These are phyloP conservation scores for Campopleginae sp. DNA, from an alignment of 2,888 invertebrate genomes.

Conservation along the genomic window DNA sequence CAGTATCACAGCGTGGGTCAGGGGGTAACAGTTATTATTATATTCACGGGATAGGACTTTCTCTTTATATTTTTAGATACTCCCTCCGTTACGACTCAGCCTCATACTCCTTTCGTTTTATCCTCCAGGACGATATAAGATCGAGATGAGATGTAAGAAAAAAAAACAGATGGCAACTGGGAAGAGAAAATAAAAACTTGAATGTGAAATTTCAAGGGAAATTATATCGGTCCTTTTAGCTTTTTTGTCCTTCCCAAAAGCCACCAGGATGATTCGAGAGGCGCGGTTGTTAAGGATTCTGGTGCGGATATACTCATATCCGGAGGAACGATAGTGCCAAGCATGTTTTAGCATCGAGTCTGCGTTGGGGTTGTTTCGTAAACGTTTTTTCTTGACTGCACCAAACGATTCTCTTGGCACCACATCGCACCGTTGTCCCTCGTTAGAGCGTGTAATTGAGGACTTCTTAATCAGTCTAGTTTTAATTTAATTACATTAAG, in stretches of 20 bases:
- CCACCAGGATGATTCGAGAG: not conserved
- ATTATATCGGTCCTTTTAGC: slow-evolving; percentile 11
- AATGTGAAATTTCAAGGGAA: slow-evolving; percentile 40
- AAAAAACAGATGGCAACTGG: slow-evolving; percentile 1
- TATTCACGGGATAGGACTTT: slow-evolving; percentile 53
- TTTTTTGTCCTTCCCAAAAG: slow-evolving; percentile 38
- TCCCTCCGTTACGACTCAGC: slow-evolving; percentile 11
- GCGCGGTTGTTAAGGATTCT: slow-evolving; percentile 9
- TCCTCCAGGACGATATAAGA: slow-evolving; percentile 57
- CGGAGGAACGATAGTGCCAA: slow-evolving; percentile 14
- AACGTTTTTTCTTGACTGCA: slow-evolving; percentile 23
- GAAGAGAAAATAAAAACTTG: slow-evolving; percentile 29
- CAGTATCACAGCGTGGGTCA: slow-evolving; percentile 19
- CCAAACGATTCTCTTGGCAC: slow-evolving; percentile 36
- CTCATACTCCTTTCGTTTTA: slow-evolving; percentile 63
- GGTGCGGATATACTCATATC: slow-evolving; percentile 1
- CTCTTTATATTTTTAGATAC: slow-evolving; percentile 46
- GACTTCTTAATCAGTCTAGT: slow-evolving; percentile 72
- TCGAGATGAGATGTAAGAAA: not conserved
- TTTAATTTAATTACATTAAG: slow-evolving; percentile 72
- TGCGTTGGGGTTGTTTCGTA: slow-evolving; percentile 2
- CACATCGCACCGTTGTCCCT: slow-evolving; percentile 54
- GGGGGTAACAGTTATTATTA: slow-evolving; percentile 65
- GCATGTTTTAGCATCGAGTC: slow-evolving; percentile 7
- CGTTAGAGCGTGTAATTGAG: slow-evolving; percentile 69